Percentiles rank a stretch among this genome's conserved stretches.
These are phyloP conservation scores for Pangasianodon hypophthalmus DNA, from an alignment of 2,113 vertebrate genomes.

Conservation along the genomic window DNA sequence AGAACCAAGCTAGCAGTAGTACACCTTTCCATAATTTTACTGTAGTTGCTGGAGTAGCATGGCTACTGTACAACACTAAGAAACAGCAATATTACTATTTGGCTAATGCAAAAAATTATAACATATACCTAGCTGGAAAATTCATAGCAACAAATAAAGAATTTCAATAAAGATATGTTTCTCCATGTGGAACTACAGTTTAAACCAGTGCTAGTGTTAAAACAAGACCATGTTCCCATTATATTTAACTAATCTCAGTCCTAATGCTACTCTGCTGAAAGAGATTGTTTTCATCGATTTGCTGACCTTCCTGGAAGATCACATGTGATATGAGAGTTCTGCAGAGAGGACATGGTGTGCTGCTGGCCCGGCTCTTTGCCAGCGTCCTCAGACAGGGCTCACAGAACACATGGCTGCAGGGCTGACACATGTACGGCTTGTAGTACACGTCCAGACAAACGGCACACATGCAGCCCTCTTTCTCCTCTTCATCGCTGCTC, in stretches of 20 bases:
- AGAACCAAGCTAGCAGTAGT: not conserved
- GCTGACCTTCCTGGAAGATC: conserved; percentile 87
- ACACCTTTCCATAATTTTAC: not conserved
- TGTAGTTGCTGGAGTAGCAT: not conserved
- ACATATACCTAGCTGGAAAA: too few species aligned
- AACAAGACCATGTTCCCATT: not conserved
- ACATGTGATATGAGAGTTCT: conserved; percentile 83
- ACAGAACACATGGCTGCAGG: conserved; percentile 91
- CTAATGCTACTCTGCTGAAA: not conserved
- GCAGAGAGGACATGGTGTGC: conserved; percentile 87
- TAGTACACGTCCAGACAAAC: conserved; percentile 92
- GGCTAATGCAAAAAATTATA: not conserved
- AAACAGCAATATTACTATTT: not conserved
- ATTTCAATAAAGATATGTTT: not conserved
- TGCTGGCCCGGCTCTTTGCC: conserved; percentile 81
- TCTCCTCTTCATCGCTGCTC: conserved; percentile 61
- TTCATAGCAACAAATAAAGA: not conserved
- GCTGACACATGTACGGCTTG: conserved; percentile 89
- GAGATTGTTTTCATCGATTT: not conserved
- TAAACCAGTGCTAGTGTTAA: not conserved
- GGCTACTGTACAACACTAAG: not conserved
- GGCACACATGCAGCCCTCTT: conserved; percentile 85
- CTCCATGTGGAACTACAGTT: not conserved
- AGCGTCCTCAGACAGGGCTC: conserved; percentile 90
- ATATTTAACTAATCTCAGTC: not conserved